A percentile compares a stretch with the other conserved stretches of the same genome.
Evolutionary conservation across 2,888 invertebrate species (phyloP).

Genomic region (Plagodis pulveraria): DNA sequence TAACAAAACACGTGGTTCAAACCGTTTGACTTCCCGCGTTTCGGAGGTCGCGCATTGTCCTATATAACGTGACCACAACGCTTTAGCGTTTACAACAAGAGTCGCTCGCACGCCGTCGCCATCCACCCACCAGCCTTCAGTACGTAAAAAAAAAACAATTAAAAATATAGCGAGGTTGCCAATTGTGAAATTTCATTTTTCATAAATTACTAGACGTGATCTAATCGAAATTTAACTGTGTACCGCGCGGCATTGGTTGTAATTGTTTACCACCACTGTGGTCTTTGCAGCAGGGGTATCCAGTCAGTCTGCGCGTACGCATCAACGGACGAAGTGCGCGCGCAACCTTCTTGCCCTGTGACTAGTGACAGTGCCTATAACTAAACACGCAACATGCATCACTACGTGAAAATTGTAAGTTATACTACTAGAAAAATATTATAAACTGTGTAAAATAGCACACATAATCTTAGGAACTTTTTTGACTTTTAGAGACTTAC

Average conservation of each 20-base stretch:
- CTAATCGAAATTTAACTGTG: constrained; percentile 45
- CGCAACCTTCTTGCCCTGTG: constrained; percentile 46
- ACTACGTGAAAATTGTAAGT: constrained; percentile 75
- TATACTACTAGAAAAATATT: constrained; percentile 1
- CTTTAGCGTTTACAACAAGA: constrained; percentile 71
- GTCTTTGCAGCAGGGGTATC: constrained; percentile 72
- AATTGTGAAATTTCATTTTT: constrained; percentile 45
- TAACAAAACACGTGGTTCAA: constrained; percentile 45
- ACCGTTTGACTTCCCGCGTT: constrained; percentile 58
- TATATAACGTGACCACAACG: constrained; percentile 75
- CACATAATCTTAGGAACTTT: too few relatives aligned
- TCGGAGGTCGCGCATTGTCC: constrained; percentile 77
- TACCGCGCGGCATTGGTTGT: constrained; percentile 55
- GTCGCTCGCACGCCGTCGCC: constrained; percentile 71
- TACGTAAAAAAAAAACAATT: constrained; percentile 65
- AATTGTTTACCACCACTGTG: constrained; percentile 67
- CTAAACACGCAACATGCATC: constrained; percentile 62
- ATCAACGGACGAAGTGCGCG: constrained; percentile 63
- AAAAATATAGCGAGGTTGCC: constrained; percentile 40
- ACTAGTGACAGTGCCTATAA: constrained; percentile 65
- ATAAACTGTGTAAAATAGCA: too few relatives aligned
- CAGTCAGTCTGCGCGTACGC: constrained; percentile 66
- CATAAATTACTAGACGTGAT: constrained; percentile 56
- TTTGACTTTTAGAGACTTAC: too few relatives aligned
- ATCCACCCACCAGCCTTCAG: constrained; percentile 60